Evolutionary conservation across 2,888 invertebrate species (phyloP), one percentile per base, ranked within the genome.

Genomic region (Buathra laborator): DNA sequence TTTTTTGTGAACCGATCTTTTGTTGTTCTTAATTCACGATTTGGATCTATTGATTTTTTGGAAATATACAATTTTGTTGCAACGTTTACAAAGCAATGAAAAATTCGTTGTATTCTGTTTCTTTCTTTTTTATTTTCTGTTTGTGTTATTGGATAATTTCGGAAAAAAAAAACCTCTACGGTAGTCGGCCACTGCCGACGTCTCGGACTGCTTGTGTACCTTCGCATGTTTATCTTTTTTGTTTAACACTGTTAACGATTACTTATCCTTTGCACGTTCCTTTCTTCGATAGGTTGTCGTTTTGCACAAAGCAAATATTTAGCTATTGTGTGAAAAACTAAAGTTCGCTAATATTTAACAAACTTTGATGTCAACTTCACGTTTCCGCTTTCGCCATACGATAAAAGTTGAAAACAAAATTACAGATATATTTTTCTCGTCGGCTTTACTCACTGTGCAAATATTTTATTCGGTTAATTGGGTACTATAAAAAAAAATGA

Each of bases 21-120:
- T 76, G 59, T 62, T 62, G 59, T 80, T 68, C 72, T 75, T 56
- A 51, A 78, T 51, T 24, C 37, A 19, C 12, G 46, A 74, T 68
- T 81, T 59, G 37, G 37, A 74, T 48, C 32, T 66, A 37, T 51
- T 48, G 14, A 67, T 72, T 16, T 81, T 24, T 7, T 83, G 83
- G 72, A 86, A 86, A 85, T 87, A 82, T 85, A 87, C 68, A 81
- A 29, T 32, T 83, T 85, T 85, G 78, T 81, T 72, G 70, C 72
- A 84, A 81, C 56, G 53, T 81, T 81, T 85, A 78, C 48, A 51
- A 66, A 68, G 68, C 72, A 71, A 62, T 66, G 48, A 74, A 74
- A 53, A 67, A 71, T 74, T 64, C 14, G 9, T 85, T 62, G 46
- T 75, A 53, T 71, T 80, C 37, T 62, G 46, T 86, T 78, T 80